Conservation (phyloP, 35 echinoderm and acorn worm genomes). For the Chiridota heheva region DNA sequence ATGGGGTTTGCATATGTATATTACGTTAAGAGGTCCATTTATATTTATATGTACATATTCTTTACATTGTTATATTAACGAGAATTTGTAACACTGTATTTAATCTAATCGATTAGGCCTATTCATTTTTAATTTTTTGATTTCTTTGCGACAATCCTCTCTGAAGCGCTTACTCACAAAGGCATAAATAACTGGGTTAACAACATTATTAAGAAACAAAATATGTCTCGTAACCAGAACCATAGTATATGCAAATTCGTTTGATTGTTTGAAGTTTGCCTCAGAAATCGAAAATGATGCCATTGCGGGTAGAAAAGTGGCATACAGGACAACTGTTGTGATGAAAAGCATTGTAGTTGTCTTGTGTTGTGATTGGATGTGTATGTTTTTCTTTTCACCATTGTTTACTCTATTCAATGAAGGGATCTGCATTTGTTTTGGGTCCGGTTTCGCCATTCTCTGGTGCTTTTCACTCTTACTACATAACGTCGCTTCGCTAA, state of each 20-base stretch:
- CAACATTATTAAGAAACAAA: slow-evolving; percentile 16
- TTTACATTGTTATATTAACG: too few relatives aligned
- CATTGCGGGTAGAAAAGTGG: background rate
- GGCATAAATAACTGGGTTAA: slow-evolving; percentile 23
- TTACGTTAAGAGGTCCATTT: too few relatives aligned
- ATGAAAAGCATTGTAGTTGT: slow-evolving; percentile 18
- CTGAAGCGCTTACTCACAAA: slow-evolving; percentile 8
- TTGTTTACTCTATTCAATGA: background rate
- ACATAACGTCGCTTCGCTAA: background rate
- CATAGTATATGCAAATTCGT: background rate
- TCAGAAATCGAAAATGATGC: background rate
- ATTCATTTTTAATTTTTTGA: too few relatives aligned
- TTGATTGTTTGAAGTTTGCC: background rate
- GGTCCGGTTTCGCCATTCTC: background rate
- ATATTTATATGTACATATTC: too few relatives aligned
- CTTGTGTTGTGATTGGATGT: background rate
- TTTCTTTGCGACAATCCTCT: slow-evolving; percentile 22
- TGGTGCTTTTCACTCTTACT: background rate
- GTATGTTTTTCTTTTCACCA: background rate
- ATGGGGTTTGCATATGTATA: too few relatives aligned
- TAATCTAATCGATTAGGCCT: too few relatives aligned
- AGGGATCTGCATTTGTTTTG: background rate
- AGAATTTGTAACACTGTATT: too few relatives aligned
- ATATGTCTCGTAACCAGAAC: background rate
- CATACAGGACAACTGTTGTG: slow-evolving; percentile 1